phyloP scores from a whole-genome alignment of 2,113 vertebrate genomes.

The Microcebus tavaratra region DNA sequence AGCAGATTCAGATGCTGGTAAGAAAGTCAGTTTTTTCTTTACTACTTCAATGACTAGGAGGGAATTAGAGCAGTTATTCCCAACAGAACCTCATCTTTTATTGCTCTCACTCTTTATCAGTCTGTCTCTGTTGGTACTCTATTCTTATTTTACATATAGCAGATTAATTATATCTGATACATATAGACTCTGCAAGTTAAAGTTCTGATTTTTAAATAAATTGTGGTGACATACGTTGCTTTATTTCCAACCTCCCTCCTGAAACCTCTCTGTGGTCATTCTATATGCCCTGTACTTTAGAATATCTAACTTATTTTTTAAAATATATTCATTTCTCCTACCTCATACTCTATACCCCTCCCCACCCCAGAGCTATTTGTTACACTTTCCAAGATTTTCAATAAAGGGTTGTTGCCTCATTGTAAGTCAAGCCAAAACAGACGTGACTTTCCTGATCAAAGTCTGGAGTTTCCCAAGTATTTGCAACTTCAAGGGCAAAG shows the following conservation, averaged over 20 bases:
- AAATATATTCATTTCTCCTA: background rate
- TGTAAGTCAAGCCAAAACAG: background rate
- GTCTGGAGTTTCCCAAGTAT: background rate
- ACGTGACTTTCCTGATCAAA: background rate
- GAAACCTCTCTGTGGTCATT: background rate
- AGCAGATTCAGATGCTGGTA: conserved; percentile 68
- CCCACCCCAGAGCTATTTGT: background rate
- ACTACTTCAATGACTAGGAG: conserved; percentile 41
- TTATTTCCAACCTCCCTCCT: background rate
- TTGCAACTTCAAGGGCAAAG: background rate
- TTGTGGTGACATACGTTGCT: background rate
- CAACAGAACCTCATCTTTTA: conserved; percentile 35
- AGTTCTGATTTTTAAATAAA: conserved; percentile 7
- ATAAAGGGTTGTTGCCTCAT: background rate
- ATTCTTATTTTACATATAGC: conserved; percentile 14
- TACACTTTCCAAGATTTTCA: background rate
- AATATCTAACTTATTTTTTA: background rate
- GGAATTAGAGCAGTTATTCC: conserved; percentile 63
- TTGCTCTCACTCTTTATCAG: conserved; percentile 3
- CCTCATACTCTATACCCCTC: background rate
- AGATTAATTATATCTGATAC: conserved; percentile 68
- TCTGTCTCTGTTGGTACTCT: conserved; percentile 40
- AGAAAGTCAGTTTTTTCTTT: conserved; percentile 57
- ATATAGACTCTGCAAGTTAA: background rate
- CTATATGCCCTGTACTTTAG: background rate